Evolutionary conservation across 2,888 invertebrate species (phyloP).

Genomic region (Drosophila anomelani): DNA sequence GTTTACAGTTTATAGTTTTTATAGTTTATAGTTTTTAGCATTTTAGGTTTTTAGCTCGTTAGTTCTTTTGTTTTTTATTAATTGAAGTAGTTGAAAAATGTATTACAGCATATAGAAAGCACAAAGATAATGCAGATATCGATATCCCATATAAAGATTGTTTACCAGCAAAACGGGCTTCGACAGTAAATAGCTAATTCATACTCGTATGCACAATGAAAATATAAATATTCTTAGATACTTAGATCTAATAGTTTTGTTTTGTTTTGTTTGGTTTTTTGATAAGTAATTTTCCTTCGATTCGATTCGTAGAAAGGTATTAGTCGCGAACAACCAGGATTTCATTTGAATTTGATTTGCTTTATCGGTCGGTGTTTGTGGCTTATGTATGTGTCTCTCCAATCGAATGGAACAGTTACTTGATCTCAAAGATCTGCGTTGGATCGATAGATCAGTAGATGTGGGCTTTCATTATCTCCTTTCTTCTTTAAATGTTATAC

Average conservation of each 20-base stretch:
- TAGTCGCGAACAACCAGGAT: conserved; percentile 52
- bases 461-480: conserved; percentile 1
- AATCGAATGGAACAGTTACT: conserved; percentile 23
- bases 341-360: conserved; percentile 49
- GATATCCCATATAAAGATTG: conserved; percentile 43
- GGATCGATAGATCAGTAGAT: conserved; percentile 14
- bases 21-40: conserved; percentile 15
- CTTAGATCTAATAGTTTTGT: conserved; percentile 34
- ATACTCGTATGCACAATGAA: conserved; percentile 46
- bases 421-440: conserved; percentile 18
- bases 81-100: conserved; percentile 46
- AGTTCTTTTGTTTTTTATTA: conserved; percentile 20
- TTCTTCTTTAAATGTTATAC: conserved; percentile 17
- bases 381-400: neutral
- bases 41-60: conserved; percentile 7
- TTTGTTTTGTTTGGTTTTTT: conserved; percentile 1
- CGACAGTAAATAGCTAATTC: conserved; percentile 46
- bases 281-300: conserved; percentile 35
- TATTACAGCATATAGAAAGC: conserved; percentile 41
- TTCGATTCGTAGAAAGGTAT: conserved; percentile 47
- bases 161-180: conserved; percentile 41
- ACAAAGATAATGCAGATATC: conserved; percentile 39
- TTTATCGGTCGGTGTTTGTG: conserved; percentile 24
- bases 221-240: conserved; percentile 43
- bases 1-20: conserved; percentile 7